These are phyloP conservation scores for Sesia bembeciformis DNA, from an alignment of 2,888 invertebrate species.

Conservation along the genomic window DNA sequence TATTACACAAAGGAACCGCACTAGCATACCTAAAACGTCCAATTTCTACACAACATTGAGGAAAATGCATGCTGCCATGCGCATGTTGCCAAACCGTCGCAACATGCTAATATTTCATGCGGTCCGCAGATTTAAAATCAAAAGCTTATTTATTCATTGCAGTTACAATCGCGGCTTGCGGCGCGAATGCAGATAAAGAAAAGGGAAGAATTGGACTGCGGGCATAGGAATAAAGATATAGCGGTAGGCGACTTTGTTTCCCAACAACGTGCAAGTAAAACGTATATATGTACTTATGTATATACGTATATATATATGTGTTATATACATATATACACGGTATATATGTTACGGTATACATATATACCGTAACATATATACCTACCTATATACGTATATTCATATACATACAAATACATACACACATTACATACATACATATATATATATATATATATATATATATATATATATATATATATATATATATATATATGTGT, in stretches of 20 bases:
- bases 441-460: too few relatives aligned
- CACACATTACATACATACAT: too few relatives aligned
- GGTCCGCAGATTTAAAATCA: conserved; percentile 18
- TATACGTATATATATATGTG: too few relatives aligned
- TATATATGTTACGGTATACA: too few relatives aligned
- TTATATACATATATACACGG: too few relatives aligned
- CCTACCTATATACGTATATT: too few relatives aligned
- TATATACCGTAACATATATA: too few relatives aligned
- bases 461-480: too few relatives aligned
- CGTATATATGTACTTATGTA: too few relatives aligned
- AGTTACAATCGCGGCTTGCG: conserved; percentile 4
- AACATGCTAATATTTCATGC: conserved; percentile 16
- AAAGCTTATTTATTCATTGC: conserved; percentile 22
- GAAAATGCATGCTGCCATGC: conserved; percentile 1
- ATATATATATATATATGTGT: too few relatives aligned
- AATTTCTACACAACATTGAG: conserved; percentile 1
- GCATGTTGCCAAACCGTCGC: conserved; percentile 5
- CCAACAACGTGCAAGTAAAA: too few relatives aligned
- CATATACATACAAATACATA: too few relatives aligned
- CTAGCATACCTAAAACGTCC: neutral
- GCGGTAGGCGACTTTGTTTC: neutral
- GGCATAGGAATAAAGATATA: neutral
- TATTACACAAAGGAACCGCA: neutral
- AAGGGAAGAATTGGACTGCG: neutral
- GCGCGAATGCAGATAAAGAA: conserved; percentile 1